Percentiles rank a stretch among this genome's conserved stretches.
phyloP scores from a whole-genome alignment of 1,140 invertebrate genomes.

The Zaprionus taronus region DNA sequence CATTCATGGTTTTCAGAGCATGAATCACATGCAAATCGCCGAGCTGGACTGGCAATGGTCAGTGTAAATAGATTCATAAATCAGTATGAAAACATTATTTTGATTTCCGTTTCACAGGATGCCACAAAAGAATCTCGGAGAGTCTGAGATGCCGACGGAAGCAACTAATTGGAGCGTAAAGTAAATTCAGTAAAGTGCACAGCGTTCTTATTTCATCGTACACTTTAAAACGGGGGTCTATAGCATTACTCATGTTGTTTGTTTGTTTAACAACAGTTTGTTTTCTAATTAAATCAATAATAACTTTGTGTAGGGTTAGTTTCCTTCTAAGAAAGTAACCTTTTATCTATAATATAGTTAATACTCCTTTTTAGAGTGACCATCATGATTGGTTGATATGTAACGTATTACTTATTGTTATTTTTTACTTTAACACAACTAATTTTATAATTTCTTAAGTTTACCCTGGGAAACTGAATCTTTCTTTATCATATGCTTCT shows the following conservation, averaged over 20 bases:
- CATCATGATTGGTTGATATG: too few species aligned
- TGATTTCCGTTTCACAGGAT: constrained; percentile 72
- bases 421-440: too few species aligned
- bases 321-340: too few species aligned
- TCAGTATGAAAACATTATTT: constrained; percentile 82
- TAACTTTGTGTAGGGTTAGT: not conserved
- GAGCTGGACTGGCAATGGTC: constrained; percentile 25
- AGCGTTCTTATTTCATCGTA: constrained; percentile 28
- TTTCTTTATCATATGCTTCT: too few species aligned
- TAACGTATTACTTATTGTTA: too few species aligned
- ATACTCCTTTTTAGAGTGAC: too few species aligned
- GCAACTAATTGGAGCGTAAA: constrained; percentile 79
- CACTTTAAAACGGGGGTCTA: not conserved
- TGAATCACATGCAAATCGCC: constrained; percentile 79
- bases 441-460: too few species aligned
- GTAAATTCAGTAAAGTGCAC: constrained; percentile 47
- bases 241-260: not conserved
- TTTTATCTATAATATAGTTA: too few species aligned
- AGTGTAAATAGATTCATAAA: constrained; percentile 81
- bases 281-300: not conserved
- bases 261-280: not conserved
- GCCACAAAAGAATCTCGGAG: constrained; percentile 60
- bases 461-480: too few species aligned
- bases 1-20: constrained; percentile 82
- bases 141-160: constrained; percentile 59